Evolutionary conservation across 2,113 vertebrate genomes (phyloP).

Genomic region (Hucho hucho): DNA sequence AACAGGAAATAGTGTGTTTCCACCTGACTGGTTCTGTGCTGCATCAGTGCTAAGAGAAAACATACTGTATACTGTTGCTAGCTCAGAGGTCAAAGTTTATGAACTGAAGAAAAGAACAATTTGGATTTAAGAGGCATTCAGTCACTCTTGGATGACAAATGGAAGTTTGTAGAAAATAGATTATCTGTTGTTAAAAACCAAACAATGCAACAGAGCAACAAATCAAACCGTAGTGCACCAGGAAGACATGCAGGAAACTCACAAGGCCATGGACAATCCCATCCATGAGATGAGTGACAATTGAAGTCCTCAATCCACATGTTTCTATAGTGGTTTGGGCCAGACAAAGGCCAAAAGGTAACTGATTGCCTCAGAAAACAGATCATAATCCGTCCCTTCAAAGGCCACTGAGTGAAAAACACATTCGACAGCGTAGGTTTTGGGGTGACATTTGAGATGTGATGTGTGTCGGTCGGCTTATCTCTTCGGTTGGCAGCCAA

Average conservation of each 20-base stretch:
- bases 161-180: too few relatives aligned
- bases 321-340: background rate
- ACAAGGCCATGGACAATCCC: conserved; percentile 1
- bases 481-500: background rate
- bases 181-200: too few relatives aligned
- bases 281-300: background rate
- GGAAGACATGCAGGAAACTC: background rate
- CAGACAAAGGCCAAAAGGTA: background rate
- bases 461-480: background rate
- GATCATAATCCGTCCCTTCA: background rate
- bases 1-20: conserved; percentile 9
- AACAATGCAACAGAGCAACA: too few relatives aligned
- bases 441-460: background rate
- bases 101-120: too few relatives aligned
- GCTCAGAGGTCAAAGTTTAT: too few relatives aligned
- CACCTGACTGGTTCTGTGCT: background rate
- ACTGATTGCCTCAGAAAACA: background rate
- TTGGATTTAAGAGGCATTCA: too few relatives aligned
- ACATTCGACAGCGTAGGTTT: background rate
- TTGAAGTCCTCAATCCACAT: background rate
- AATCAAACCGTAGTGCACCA: too few relatives aligned
- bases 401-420: conserved; percentile 3
- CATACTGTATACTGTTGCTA: too few relatives aligned
- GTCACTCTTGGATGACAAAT: too few relatives aligned
- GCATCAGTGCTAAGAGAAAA: background rate